These are phyloP conservation scores for Enteromius fasciolatus DNA, from an alignment of 2,797 vertebrate genomes.

Conservation along the genomic window DNA sequence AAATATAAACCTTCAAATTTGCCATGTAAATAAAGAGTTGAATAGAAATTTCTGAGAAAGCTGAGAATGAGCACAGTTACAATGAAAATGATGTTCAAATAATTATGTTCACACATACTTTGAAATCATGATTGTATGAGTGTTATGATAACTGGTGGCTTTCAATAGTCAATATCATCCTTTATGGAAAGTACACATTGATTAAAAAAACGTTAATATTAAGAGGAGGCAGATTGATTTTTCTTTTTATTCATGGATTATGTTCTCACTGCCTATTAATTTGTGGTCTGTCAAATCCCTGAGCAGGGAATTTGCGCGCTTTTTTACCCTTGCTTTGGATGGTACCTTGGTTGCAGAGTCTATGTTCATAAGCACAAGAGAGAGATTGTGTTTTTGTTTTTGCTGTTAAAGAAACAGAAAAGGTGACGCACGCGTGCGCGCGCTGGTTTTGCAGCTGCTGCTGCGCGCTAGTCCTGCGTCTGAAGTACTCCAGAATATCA, in stretches of 20 bases:
- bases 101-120: neutral
- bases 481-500: neutral
- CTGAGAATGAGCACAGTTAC: neutral
- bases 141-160: neutral
- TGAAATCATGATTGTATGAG: neutral
- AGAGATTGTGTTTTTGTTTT: neutral
- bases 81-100: neutral
- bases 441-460: constrained; percentile 1
- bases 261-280: neutral
- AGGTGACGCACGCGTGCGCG: neutral
- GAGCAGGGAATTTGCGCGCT: neutral
- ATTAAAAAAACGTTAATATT: constrained; percentile 2
- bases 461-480: neutral
- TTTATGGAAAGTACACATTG: neutral
- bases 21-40: constrained; percentile 1
- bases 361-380: neutral
- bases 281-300: neutral
- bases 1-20: neutral
- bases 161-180: neutral
- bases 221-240: neutral
- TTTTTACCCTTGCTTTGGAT: neutral
- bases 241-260: constrained; percentile 6
- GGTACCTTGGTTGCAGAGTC: neutral
- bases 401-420: neutral
- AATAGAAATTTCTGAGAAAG: neutral